Evolutionary conservation across 2,888 invertebrate species (phyloP).

Genomic region (Ormyrus pomaceus): DNA sequence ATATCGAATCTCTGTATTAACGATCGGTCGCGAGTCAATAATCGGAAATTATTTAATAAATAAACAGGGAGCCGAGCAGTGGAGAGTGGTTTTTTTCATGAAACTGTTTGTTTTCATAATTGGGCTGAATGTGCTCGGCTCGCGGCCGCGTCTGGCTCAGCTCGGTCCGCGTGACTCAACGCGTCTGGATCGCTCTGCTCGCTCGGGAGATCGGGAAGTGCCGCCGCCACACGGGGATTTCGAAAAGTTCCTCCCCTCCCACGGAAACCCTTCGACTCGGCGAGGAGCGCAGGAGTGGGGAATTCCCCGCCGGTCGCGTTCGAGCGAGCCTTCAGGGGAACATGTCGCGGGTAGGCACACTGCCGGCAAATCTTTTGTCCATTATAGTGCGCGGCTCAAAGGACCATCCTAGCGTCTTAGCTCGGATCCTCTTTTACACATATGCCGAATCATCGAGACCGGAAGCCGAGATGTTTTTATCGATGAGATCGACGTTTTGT

Average conservation of each 20-base stretch:
- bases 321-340: constrained; percentile 53
- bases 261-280: constrained; percentile 42
- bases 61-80: constrained; percentile 18
- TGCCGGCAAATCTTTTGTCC: constrained; percentile 73
- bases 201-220: constrained; percentile 63
- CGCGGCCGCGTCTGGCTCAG: neutral
- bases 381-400: constrained; percentile 63
- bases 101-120: constrained; percentile 55
- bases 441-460: constrained; percentile 43
- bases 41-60: constrained; percentile 42
- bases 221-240: constrained; percentile 73
- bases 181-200: constrained; percentile 62
- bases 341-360: constrained; percentile 36
- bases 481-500: constrained; percentile 48
- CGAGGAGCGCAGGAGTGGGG: constrained; percentile 54
- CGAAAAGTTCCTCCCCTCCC: constrained; percentile 63
- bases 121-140: constrained; percentile 43
- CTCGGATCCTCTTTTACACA: neutral
- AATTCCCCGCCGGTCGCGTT: constrained; percentile 54
- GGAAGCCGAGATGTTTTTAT: constrained; percentile 49
- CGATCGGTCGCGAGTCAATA: constrained; percentile 56
- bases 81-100: constrained; percentile 7
- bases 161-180: constrained; percentile 69
- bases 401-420: constrained; percentile 62
- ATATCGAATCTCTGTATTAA: constrained; percentile 44